Conservation (phyloP, 2,113 vertebrate genomes). For the Spea bombifrons region DNA sequence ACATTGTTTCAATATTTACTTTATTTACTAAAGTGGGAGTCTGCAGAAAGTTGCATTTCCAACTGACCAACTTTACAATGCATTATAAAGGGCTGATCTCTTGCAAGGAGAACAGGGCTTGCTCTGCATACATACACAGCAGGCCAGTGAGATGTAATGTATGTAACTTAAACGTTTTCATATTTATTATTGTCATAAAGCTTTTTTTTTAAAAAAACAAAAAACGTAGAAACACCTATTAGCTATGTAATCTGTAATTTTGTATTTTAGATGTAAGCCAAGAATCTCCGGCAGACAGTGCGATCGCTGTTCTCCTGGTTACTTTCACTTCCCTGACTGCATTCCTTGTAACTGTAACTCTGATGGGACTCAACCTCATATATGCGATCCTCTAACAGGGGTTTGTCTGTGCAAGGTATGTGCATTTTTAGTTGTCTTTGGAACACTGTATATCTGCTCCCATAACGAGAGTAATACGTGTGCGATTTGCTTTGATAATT, state of each 20-base stretch:
- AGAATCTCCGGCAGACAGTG: constrained; percentile 78
- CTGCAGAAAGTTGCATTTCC: no score
- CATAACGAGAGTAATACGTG: neutral
- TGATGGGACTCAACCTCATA: constrained; percentile 67
- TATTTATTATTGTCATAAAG: neutral
- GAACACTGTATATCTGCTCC: neutral
- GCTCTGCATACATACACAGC: no score
- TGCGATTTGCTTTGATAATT: neutral
- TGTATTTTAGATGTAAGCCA: constrained; percentile 76
- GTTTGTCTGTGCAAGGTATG: constrained; percentile 92
- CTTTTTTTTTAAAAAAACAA: neutral
- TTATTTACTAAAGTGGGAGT: no score
- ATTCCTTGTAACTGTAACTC: constrained; percentile 74
- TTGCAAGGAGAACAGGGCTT: no score
- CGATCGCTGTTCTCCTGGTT: constrained; percentile 78
- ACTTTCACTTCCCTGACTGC: constrained; percentile 80
- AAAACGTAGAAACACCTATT: no score
- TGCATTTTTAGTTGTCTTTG: neutral
- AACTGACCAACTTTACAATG: no score
- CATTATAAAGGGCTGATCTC: no score
- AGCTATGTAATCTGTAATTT: neutral
- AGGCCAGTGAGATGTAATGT: neutral
- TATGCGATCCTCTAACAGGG: constrained; percentile 80
- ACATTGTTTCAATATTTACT: no score
- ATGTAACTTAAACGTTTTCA: neutral